phyloP scores from a whole-genome alignment of 92 coral and sea anemone species.

The Desmophyllum pertusum region DNA sequence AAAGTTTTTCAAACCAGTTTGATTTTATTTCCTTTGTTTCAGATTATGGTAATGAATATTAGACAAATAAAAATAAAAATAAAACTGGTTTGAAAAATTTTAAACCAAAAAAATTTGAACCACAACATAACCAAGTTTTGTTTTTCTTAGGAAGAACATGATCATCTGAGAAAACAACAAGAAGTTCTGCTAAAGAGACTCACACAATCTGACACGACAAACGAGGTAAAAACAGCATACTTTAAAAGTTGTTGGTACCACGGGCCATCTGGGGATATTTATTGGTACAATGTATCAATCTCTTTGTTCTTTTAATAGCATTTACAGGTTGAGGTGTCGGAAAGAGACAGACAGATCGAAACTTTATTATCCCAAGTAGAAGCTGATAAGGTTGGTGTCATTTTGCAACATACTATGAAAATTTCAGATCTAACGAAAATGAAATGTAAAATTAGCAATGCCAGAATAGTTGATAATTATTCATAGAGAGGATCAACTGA shows the following conservation, averaged over 20 bases:
- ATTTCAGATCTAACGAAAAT: neutral
- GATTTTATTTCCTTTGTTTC: too few species aligned
- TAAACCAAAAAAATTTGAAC: too few species aligned
- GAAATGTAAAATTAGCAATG: neutral
- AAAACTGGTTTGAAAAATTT: too few species aligned
- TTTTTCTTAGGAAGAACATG: slow-evolving; percentile 70
- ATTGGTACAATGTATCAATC: too few species aligned
- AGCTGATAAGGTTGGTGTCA: slow-evolving; percentile 86
- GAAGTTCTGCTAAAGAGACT: slow-evolving; percentile 83
- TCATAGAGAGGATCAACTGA: too few species aligned
- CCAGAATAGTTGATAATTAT: too few species aligned
- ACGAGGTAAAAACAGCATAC: slow-evolving; percentile 63
- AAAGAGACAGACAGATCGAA: slow-evolving; percentile 93
- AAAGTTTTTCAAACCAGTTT: too few species aligned
- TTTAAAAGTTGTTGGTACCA: neutral
- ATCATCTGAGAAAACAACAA: slow-evolving; percentile 74
- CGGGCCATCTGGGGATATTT: too few species aligned
- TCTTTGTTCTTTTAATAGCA: slow-evolving; percentile 46
- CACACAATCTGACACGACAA: slow-evolving; percentile 82
- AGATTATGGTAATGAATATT: too few species aligned
- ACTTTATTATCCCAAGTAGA: slow-evolving; percentile 91
- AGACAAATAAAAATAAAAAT: too few species aligned
- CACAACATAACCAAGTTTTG: slow-evolving; percentile 13
- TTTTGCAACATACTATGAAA: neutral
- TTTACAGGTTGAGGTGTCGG: slow-evolving; percentile 72